Percentiles rank a stretch among this genome's conserved stretches.
phyloP scores from a whole-genome alignment of 2,888 invertebrate species.

The Erpobdella octoculata region DNA sequence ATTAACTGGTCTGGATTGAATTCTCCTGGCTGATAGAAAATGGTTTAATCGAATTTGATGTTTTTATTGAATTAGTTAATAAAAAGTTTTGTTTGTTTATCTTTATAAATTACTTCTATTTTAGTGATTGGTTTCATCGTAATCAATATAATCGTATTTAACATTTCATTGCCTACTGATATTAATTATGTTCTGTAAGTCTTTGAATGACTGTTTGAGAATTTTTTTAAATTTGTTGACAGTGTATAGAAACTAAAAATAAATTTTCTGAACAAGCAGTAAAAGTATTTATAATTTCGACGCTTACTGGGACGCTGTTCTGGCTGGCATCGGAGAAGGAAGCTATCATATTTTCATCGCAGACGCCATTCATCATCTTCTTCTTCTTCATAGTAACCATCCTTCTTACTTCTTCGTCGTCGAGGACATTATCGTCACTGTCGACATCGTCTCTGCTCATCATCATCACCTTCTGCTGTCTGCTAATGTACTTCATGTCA shows the following conservation, averaged over 20 bases:
- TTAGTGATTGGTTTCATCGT: too few species aligned
- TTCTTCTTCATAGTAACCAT: conserved; percentile 23
- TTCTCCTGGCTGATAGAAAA: conserved; percentile 10
- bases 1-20: conserved; percentile 24
- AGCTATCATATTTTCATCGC: conserved; percentile 26
- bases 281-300: background rate
- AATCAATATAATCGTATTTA: too few species aligned
- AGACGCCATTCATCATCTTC: conserved; percentile 19
- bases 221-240: too few species aligned
- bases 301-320: conserved; percentile 15
- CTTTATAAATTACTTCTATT: too few species aligned
- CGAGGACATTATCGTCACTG: background rate
- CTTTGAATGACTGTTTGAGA: too few species aligned
- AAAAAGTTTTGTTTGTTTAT: too few species aligned
- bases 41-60: background rate
- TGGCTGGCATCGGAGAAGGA: conserved; percentile 30
- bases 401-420: conserved; percentile 11
- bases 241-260: too few species aligned
- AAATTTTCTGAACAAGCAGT: too few species aligned
- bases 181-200: too few species aligned
- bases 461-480: conserved; percentile 10
- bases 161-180: too few species aligned
- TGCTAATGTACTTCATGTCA: conserved; percentile 24
- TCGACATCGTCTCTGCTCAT: background rate
- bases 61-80: too few species aligned